Evolutionary conservation across 2,113 vertebrate species (phyloP).

Genomic region (Plecotus auritus): DNA sequence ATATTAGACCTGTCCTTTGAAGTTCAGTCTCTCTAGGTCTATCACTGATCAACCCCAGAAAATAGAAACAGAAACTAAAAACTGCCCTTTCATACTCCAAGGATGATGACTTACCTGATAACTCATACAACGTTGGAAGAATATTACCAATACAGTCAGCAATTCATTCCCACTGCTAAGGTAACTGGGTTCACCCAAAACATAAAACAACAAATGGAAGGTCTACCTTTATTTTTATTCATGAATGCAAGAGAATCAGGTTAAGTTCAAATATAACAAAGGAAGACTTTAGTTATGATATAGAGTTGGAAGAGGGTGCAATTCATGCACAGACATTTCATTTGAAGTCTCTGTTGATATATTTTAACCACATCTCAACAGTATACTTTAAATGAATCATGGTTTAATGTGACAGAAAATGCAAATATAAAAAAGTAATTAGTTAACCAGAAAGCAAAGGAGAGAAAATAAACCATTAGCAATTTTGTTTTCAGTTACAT

Average conservation of each 20-base stretch:
- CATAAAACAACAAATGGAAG: conserved; percentile 32
- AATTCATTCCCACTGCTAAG: conserved; percentile 5
- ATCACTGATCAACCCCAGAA: conserved; percentile 35
- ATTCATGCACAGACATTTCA: neutral
- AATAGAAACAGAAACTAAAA: conserved; percentile 50
- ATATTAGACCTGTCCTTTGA: conserved; percentile 32
- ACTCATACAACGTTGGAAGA: neutral
- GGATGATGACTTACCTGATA: conserved; percentile 17
- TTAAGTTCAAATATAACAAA: conserved; percentile 35
- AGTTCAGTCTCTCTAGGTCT: conserved; percentile 1
- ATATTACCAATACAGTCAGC: conserved; percentile 7
- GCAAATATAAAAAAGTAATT: conserved; percentile 28
- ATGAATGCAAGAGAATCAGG: conserved; percentile 37
- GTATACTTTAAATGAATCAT: conserved; percentile 31
- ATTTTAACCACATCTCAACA: conserved; percentile 12
- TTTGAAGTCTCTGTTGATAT: neutral
- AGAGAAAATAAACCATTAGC: conserved; percentile 15
- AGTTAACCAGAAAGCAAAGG: conserved; percentile 20
- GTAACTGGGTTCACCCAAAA: neutral
- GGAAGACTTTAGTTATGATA: conserved; percentile 15
- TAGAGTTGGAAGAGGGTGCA: neutral
- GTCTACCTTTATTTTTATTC: conserved; percentile 39
- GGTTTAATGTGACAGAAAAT: conserved; percentile 40
- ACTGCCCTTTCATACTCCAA: conserved; percentile 13
- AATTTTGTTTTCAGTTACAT: conserved; percentile 45